Evolutionary conservation across 2,113 vertebrate species (phyloP).

Genomic region (Hepsetus odoe): DNA sequence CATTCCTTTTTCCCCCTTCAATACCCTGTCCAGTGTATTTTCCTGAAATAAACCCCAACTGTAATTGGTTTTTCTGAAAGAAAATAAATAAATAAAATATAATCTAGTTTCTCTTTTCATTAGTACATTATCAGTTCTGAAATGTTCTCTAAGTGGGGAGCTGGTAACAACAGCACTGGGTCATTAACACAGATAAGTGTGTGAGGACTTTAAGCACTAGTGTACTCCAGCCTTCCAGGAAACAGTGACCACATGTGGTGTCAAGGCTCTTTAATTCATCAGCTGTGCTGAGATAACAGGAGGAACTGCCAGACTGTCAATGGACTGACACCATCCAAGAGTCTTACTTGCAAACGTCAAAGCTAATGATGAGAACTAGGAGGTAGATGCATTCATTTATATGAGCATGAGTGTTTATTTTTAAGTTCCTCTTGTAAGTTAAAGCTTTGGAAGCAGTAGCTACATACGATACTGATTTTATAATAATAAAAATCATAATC

Average conservation of each 20-base stretch:
- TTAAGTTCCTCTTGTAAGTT: too few species aligned
- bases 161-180: not conserved
- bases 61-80: not conserved
- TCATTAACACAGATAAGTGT: conserved; percentile 4
- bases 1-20: too few species aligned
- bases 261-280: not conserved
- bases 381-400: too few species aligned
- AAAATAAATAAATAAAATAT: not conserved
- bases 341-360: not conserved
- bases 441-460: too few species aligned
- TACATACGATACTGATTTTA: too few species aligned
- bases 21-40: too few species aligned
- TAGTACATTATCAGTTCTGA: conserved; percentile 1
- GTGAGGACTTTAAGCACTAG: not conserved
- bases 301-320: not conserved
- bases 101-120: not conserved
- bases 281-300: conserved; percentile 24
- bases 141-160: conserved; percentile 7
- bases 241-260: not conserved
- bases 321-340: not conserved
- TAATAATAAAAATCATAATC: too few species aligned
- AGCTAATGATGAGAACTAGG: not conserved
- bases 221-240: conserved; percentile 28
- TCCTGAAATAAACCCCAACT: not conserved
- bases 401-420: too few species aligned